Evolutionary conservation across 2,797 vertebrate species (phyloP), one percentile per base, ranked within the genome.

Genomic region (Eulemur albifrons): DNA sequence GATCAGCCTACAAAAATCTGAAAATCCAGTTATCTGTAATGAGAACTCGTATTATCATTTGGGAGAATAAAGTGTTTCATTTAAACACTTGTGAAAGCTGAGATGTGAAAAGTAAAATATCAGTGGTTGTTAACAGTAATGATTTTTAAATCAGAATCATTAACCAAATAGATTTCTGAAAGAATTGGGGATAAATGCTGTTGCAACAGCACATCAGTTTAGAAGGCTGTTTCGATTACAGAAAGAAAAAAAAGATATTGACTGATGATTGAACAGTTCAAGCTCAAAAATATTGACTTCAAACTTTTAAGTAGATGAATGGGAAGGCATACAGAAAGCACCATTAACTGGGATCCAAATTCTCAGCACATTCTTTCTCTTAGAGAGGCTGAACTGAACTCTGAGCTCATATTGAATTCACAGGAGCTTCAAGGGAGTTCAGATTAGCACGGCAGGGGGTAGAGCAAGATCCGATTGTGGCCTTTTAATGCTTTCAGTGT

Each of bases 121-220:
- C 96, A 97, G 96, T 95, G 76, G 96, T 95, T 97, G 94, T 98
- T 98, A 98, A 95, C 59, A 90, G 96, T 97, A 98, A 98, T 88
- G 97, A 98, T 98, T 98, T 98, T 98, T 96, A 98, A 98, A 98
- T 97, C 92, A 95, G 96, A 87, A 95, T 98, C 88, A 96, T 98
- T 98, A 98, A 97, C 96, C 96, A 98, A 97, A 98, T 96, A 69
- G 92, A 98, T 98, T 98, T 97, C 93, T 96, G 88, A 95, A 98
- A 95, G 92, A 98, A 93, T 20, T 96, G 80, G 11, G 95, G 91
- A 97, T 97, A 97, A 98, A 98, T 96, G 50, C 52, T 57, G 40
- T 83, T 88, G 96, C 88, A 94, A 93, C 80, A 96, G 95, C 73
- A 73, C 79, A 92, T 86, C 59, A 87, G 69, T 98, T 97, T 97